Percentiles rank a stretch among this genome's conserved stretches.
Evolutionary conservation across 1,140 invertebrate genomes (phyloP).

Genomic region (Drosophila parvula): DNA sequence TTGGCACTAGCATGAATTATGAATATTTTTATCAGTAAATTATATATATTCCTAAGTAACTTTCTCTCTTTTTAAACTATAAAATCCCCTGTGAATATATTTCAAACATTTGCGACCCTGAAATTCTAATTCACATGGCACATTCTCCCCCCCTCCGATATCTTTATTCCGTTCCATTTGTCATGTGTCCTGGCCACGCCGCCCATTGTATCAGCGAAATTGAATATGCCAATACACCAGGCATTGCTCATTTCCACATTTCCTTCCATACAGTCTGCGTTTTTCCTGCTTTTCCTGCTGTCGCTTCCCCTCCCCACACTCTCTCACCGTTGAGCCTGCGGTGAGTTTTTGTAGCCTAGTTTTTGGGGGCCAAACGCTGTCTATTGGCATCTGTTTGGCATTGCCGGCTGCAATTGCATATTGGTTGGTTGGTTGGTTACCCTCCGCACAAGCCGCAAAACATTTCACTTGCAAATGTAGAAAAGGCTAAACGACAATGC

Average conservation of each 20-base stretch:
- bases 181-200: conserved; percentile 20
- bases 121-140: not conserved
- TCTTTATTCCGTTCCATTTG: conserved; percentile 23
- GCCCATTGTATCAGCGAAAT: conserved; percentile 49
- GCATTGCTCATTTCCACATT: conserved; percentile 55
- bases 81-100: too few species aligned
- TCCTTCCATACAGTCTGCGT: conserved; percentile 28
- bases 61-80: too few species aligned
- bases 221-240: conserved; percentile 53
- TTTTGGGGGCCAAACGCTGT: conserved; percentile 39
- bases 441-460: conserved; percentile 57
- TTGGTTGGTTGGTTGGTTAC: conserved; percentile 51
- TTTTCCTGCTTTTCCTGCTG: conserved; percentile 28
- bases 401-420: conserved; percentile 66
- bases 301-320: not conserved
- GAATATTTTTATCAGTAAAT: too few species aligned
- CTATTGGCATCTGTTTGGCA: conserved; percentile 52
- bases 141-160: not conserved
- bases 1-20: not conserved
- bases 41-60: too few species aligned
- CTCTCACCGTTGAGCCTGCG: conserved; percentile 4
- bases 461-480: conserved; percentile 76
- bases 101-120: not conserved
- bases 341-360: conserved; percentile 27
- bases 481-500: conserved; percentile 66